These are phyloP conservation scores for Callopanchax toddi DNA, from an alignment of 2,113 vertebrate species.

Conservation along the genomic window DNA sequence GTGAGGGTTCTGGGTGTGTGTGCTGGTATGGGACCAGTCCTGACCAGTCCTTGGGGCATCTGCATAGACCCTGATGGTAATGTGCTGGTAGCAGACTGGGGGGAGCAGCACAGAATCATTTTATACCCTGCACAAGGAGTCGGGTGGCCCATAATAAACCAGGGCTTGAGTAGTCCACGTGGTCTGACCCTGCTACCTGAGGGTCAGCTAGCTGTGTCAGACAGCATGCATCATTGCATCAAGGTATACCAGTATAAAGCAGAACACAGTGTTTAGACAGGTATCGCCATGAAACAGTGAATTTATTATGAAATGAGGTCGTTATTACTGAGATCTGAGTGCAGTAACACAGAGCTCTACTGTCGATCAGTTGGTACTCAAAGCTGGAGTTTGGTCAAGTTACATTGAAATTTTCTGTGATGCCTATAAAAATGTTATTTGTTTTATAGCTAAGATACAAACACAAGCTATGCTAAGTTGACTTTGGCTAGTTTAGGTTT, in stretches of 20 bases:
- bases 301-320: background rate
- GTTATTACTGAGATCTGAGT: background rate
- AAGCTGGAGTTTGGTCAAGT: no score
- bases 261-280: background rate
- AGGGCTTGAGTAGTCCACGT: slow-evolving; percentile 82
- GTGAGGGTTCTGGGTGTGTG: slow-evolving; percentile 79
- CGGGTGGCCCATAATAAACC: slow-evolving; percentile 67
- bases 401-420: no score
- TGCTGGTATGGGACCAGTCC: slow-evolving; percentile 73
- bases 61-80: slow-evolving; percentile 79
- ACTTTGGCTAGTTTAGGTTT: no score
- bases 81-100: slow-evolving; percentile 83
- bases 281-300: no score
- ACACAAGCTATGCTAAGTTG: no score
- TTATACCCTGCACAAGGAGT: slow-evolving; percentile 73
- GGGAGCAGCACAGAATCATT: slow-evolving; percentile 74
- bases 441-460: no score
- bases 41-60: slow-evolving; percentile 82
- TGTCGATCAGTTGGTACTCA: no score
- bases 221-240: slow-evolving; percentile 86
- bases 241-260: slow-evolving; percentile 82
- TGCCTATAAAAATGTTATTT: no score
- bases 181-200: slow-evolving; percentile 77
- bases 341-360: background rate
- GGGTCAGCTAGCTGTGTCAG: slow-evolving; percentile 78